Evolutionary conservation across 2,113 vertebrate species (phyloP).

Genomic region (Capreolus pygargus): DNA sequence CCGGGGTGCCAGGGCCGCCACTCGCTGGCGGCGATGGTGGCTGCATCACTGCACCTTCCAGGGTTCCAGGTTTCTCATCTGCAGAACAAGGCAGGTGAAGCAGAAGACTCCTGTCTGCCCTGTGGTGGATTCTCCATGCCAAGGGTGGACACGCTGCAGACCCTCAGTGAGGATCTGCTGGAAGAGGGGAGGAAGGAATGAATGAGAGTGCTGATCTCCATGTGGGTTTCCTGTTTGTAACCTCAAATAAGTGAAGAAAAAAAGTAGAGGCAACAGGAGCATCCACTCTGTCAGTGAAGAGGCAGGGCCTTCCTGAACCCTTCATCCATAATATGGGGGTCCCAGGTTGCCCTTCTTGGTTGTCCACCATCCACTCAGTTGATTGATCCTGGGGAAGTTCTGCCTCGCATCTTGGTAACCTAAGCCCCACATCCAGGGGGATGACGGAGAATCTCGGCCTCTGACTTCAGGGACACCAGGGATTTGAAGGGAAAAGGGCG

Average conservation of each 20-base stretch:
- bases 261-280: neutral
- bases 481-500: neutral
- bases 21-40: neutral
- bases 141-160: neutral
- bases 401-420: neutral
- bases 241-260: neutral
- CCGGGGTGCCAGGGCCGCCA: neutral
- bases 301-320: neutral
- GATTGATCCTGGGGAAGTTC: neutral
- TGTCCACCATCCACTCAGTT: neutral
- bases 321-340: fast-evolving
- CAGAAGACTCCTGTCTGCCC: neutral
- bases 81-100: neutral
- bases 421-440: neutral
- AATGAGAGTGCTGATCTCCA: neutral
- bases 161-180: no score
- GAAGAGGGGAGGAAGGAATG: neutral
- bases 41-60: neutral
- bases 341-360: neutral
- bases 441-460: neutral
- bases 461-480: neutral
- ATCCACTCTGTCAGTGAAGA: fast-evolving
- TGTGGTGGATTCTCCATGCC: fast-evolving
- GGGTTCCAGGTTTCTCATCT: neutral
- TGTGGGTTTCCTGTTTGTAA: neutral